A percentile compares a stretch with the other conserved stretches of the same genome.
These are phyloP conservation scores for Corvus hawaiiensis DNA, from an alignment of 2,113 vertebrate species.

Conservation along the genomic window DNA sequence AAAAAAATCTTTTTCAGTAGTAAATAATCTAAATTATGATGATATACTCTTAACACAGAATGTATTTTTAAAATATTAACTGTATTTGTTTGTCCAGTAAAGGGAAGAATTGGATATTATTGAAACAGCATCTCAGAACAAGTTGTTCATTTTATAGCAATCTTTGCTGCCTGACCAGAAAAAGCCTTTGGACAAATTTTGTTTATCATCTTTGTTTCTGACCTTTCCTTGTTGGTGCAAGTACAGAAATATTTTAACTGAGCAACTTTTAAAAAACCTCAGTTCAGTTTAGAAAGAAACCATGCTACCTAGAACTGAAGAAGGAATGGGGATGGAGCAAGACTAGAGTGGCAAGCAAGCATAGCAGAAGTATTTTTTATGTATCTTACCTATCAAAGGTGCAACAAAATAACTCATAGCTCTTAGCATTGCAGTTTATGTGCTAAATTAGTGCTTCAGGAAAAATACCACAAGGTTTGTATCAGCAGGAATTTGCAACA, in stretches of 20 bases:
- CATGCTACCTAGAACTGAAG: neutral
- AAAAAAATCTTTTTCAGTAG: slow-evolving; percentile 16
- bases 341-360: neutral
- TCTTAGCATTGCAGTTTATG: neutral
- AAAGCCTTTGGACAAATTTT: neutral
- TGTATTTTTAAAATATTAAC: neutral
- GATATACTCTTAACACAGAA: neutral
- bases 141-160: neutral
- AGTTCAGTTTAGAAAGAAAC: neutral
- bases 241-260: neutral
- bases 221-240: neutral
- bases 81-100: neutral
- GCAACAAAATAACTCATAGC: neutral
- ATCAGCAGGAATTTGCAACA: neutral
- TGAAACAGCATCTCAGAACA: neutral
- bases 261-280: neutral
- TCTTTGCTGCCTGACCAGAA: neutral
- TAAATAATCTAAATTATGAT: neutral
- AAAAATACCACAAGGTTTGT: neutral
- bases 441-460: neutral
- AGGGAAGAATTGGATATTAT: neutral
- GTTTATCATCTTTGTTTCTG: neutral
- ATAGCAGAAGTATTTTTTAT: neutral
- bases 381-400: neutral
- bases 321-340: neutral